Evolutionary conservation across 2,113 vertebrate genomes (phyloP).

Genomic region (western clawed frog (Xenopus tropicalis)): UCB_Xtro_10.0 CM004446.2:94894501-94895000

Average conservation of each 20-base stretch:
- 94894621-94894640: slow-evolving; percentile 70
- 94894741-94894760: not conserved
- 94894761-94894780: not conserved
- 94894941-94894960: too few species aligned
- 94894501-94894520: slow-evolving; percentile 7
- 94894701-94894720: slow-evolving; percentile 42
- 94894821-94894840: too few species aligned
- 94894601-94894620: slow-evolving; percentile 76
- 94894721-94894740: slow-evolving; percentile 23
- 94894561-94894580: slow-evolving; percentile 63
- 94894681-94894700: slow-evolving; percentile 38
- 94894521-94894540: slow-evolving; percentile 61
- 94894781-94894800: slow-evolving; percentile 13
- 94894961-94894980: too few species aligned
- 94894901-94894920: too few species aligned
- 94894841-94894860: too few species aligned
- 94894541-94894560: slow-evolving; percentile 61
- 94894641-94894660: slow-evolving; percentile 69
- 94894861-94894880: too few species aligned
- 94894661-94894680: slow-evolving; percentile 65
- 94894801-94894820: not conserved
- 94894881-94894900: too few species aligned
- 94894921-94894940: too few species aligned
- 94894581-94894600: slow-evolving; percentile 70
- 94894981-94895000: too few species aligned